Base-by-base conservation (phyloP, 2,888 invertebrate genomes). In the Sericinus montela region DNA sequence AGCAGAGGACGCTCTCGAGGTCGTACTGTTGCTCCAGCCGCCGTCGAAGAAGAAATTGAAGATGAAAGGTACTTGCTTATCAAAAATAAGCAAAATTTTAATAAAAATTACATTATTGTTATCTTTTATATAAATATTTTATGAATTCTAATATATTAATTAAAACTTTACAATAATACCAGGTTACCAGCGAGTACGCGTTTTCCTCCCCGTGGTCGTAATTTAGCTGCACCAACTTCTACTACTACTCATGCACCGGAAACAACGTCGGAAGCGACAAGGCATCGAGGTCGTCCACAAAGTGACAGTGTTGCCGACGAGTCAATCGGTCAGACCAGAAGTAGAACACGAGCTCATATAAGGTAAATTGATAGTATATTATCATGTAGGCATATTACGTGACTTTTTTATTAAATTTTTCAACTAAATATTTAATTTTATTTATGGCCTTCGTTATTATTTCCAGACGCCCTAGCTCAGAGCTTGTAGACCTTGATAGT, bases 141-240 rank as follows among this genome's bases (percentile, higher is more conserved):
- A 19, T 19, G 2, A 8, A 34, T 16, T 25, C 3, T 9, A 23
- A 10, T 36, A 36, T 38, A 28, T 4, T 19, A 14, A 8, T 13
- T 36, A n/a, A 9, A 30, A 36, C 23, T 25, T 91, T 62, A 79
- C 57, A 54, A 52, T 1, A 25, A 25, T 6, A 45, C 14, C 36
- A 88, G 95, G 59, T 80, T 96, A 55, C 96, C 96, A 1, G 91
- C 93, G n/a, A 95, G 93, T 67, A 95, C 96, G n/a, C 92, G 96
- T 56, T 96, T 95, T 76, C 95, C 95, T 53, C 94, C 94, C 37
- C 93, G 93, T 51, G 92, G 92, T 59, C 85, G 92, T 77, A 78
- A 75, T 80, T 60, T 87, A 44, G 75, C 71, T 13, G 62, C 78
- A 47, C 55, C 68, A 34, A 86, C 85, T 57, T 90, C 91, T 15